Conservation (phyloP, 1,140 invertebrate species). For the Acromyrmex heyeri region DNA sequence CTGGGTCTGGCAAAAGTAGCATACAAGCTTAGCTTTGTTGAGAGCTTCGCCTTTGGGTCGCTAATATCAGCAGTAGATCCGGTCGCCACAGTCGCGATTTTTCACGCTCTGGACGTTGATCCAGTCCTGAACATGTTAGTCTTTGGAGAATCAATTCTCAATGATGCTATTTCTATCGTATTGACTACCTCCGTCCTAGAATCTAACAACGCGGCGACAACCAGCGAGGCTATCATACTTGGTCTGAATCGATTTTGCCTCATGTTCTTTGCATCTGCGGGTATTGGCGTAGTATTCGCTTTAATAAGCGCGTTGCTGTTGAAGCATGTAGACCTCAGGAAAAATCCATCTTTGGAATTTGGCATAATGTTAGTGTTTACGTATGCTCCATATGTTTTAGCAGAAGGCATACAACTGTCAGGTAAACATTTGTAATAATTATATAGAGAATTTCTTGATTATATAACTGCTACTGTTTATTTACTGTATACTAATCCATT, state of each 20-base stretch:
- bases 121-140: conserved; percentile 99
- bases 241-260: conserved; percentile 97
- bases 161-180: conserved; percentile 99
- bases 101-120: conserved; percentile 98
- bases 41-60: conserved; percentile 99
- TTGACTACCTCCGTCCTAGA: conserved; percentile 96
- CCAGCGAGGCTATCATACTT: conserved; percentile 94
- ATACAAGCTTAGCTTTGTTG: conserved; percentile 96
- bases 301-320: conserved; percentile 97
- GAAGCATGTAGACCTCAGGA: conserved; percentile 98
- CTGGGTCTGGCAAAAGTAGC: conserved; percentile 96
- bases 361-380: conserved; percentile 99
- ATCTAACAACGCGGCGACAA: conserved; percentile 90
- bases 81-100: conserved; percentile 99
- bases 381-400: conserved; percentile 98
- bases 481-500: conserved; percentile 20
- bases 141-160: conserved; percentile 99
- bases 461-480: not conserved
- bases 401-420: conserved; percentile 98
- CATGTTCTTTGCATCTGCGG: conserved; percentile 99
- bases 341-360: conserved; percentile 99
- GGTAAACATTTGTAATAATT: conserved; percentile 87
- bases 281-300: conserved; percentile 98
- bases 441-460: conserved; percentile 5
- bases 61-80: conserved; percentile 99